Base-by-base conservation (phyloP, 2,797 vertebrate genomes). In the Acipenser ruthenus region DNA sequence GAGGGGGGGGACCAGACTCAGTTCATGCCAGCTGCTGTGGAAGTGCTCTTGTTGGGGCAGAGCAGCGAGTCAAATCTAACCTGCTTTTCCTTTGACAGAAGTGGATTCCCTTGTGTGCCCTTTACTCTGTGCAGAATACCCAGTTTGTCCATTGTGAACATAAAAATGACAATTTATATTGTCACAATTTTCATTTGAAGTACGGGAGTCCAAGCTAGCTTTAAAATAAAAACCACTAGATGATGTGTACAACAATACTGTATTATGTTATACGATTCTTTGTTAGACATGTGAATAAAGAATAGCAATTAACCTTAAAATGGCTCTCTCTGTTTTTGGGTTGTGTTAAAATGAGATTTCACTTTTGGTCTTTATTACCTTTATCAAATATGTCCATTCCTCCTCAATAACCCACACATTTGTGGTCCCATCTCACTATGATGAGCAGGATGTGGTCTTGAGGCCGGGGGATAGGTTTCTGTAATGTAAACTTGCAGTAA, bases 221-320 rank as follows among this genome's bases (percentile, higher is more conserved):
- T 62, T 62, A 62, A 62, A 23, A 18, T 37, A 62, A 48, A 62
- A 62, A 62, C 7, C 18, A 62, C 9, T 62, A 37, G 18, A 62
- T 23, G 13, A 62, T 37, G 15, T 62, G 60, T 62, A 62, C 13
- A 62, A 23, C 60, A 37, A 62, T 62, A 18, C 60, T 12, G 60
- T 62, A 47, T 62, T 62, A 18, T 62, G 18, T 18, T 18, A n/a
- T 63, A 11, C 23, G 13, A 63, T 56, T 64, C 12, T 68, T 18
- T 53, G 66, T 68, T 63, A 59, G 62, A 68, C 11, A 60, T 68
- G 47, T 64, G 52, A 64, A 64, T 68, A 63, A 68, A 68, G 63
- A 64, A 64, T 64, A 68, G 6, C 55, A 53, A 68, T 68, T 56
- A 68, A 68, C 60, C 61, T 51, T 4, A 60, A 7, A 37, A 11